Base-by-base conservation (phyloP, 2,888 invertebrate genomes). In the Atrina japonica region DNA sequence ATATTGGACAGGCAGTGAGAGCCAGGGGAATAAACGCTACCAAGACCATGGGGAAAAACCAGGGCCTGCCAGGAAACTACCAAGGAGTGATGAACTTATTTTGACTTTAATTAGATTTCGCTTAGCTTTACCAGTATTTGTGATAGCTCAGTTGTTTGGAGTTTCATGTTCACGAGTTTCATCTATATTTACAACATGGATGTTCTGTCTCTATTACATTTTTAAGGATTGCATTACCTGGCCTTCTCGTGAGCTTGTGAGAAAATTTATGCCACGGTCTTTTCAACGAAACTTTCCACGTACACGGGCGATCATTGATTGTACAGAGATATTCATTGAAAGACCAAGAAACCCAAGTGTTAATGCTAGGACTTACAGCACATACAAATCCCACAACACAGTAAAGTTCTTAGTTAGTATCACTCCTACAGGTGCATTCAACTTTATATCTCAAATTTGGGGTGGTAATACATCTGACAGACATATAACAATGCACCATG, bases 291-390 rank as follows among this genome's bases (percentile, higher is more conserved):
- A 3, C 9, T 70, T 55, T 30, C 70, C 70, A 0, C 56, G 64
- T 27, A 59, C 56, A 0, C 59, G 60, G 27, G 59, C 59, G 14
- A 73, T 76, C 6, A 76, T 73, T 60, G 73, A 76, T 40, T 73
- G 73, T 53, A 61, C 67, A n/a, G 73, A 76, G 41, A 29, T 76
- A 16, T 76, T 73, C 55, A 55, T 76, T n/a, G 67, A 76, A 52
- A 67, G 66, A 3, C 70, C 68, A 16, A 50, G 35, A 29, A 47
- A 47, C 27, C 72, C 70, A n/a, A 63, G 68, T 23, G 50, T 53
- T 2, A 66, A 73, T 47, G 73, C 70, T 25, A 27, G 21, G 45
- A 58, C 50, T 11, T 77, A 47, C 47, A 56, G 45, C 23, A 30
- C 29, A 6, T 56, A 66, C 47, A 63, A 63, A 29, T 50, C 61